Percentiles rank a stretch among this genome's conserved stretches.
Conservation (phyloP, 2,113 vertebrate species). For the Heterotis niloticus region DNA sequence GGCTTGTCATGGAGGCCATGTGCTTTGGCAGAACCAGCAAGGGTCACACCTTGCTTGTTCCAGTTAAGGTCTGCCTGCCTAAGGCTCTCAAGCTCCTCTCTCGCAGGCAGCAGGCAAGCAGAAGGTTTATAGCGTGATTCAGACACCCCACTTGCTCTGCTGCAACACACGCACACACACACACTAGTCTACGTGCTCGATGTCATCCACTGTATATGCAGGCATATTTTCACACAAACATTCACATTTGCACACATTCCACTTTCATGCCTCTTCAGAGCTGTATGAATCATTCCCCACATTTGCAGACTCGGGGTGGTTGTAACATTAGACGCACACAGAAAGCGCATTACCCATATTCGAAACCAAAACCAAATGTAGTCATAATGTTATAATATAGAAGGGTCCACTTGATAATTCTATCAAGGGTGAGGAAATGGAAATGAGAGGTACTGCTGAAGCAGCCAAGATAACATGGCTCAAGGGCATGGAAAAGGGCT, state of each 20-base stretch:
- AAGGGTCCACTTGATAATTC: too few relatives aligned
- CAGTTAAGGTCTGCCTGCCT: background rate
- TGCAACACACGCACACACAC: background rate
- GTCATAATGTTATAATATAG: background rate
- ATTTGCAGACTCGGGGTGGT: background rate
- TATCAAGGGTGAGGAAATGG: background rate
- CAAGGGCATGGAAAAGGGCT: background rate
- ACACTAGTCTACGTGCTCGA: background rate
- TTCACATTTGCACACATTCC: background rate
- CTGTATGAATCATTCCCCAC: background rate
- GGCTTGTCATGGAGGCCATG: background rate
- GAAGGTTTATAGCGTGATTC: slow-evolving; percentile 37
- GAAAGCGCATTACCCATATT: background rate
- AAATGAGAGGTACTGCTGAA: background rate
- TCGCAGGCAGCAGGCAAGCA: slow-evolving; percentile 38
- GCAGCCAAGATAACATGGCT: background rate
- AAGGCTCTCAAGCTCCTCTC: slow-evolving; percentile 30
- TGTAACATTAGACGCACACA: background rate
- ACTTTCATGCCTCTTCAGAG: background rate
- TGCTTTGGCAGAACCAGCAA: too few relatives aligned
- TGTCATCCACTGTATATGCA: background rate
- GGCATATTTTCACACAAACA: background rate
- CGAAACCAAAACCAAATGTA: slow-evolving; percentile 9
- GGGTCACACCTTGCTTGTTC: background rate
- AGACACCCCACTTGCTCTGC: background rate